Conservation (phyloP, 1,140 invertebrate genomes). For the Orussus abietinus region DNA sequence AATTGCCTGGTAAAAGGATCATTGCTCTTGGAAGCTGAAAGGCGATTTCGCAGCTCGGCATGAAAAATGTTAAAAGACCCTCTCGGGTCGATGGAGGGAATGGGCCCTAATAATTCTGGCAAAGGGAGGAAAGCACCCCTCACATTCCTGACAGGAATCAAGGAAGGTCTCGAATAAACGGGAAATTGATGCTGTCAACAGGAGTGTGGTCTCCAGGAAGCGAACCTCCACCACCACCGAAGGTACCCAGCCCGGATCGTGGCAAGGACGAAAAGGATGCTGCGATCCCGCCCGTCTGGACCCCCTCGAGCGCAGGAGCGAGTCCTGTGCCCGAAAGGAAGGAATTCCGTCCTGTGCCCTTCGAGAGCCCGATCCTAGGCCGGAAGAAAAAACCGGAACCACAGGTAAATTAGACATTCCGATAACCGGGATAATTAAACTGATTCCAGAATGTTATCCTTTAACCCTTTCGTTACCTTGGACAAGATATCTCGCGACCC, state of each 20-base stretch:
- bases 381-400: slow-evolving; percentile 43
- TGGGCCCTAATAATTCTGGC: too few relatives aligned
- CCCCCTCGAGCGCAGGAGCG: slow-evolving; percentile 63
- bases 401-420: background rate
- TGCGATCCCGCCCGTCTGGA: slow-evolving; percentile 68
- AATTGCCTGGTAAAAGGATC: too few relatives aligned
- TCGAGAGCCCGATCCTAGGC: slow-evolving; percentile 66
- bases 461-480: too few relatives aligned
- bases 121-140: too few relatives aligned
- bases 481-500: too few relatives aligned
- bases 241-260: slow-evolving; percentile 50
- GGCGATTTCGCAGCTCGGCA: too few relatives aligned
- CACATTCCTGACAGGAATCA: background rate
- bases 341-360: slow-evolving; percentile 73
- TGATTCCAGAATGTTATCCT: too few relatives aligned
- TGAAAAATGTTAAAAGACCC: too few relatives aligned
- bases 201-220: slow-evolving; percentile 55
- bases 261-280: slow-evolving; percentile 45
- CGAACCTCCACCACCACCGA: slow-evolving; percentile 45
- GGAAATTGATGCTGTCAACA: slow-evolving; percentile 26
- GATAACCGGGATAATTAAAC: too few relatives aligned
- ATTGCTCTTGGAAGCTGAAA: too few relatives aligned
- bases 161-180: background rate
- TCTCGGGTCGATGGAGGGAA: too few relatives aligned
- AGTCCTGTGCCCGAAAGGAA: slow-evolving; percentile 62